A percentile compares a stretch with the other conserved stretches of the same genome.
Conservation (phyloP, 2,113 vertebrate species). For the Panurus biarmicus region DNA sequence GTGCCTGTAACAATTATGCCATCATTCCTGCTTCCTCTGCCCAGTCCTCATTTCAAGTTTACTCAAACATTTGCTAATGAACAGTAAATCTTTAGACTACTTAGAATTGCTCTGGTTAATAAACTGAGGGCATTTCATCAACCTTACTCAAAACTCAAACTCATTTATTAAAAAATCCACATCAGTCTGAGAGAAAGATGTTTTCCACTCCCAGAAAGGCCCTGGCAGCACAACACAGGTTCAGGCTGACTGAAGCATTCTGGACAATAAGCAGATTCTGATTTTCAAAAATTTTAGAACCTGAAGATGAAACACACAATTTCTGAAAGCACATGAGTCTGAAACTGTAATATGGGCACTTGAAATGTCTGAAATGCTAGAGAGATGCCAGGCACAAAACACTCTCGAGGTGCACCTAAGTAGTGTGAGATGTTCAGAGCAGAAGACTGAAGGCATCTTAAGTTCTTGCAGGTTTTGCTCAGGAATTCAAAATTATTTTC, state of each 20-base stretch:
- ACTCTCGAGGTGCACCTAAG: not conserved
- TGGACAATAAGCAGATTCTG: not conserved
- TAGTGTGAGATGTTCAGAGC: not conserved
- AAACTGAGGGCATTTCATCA: not conserved
- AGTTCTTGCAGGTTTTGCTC: not conserved
- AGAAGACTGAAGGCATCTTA: not conserved
- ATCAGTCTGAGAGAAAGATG: not conserved
- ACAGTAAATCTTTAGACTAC: conserved; percentile 22
- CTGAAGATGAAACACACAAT: not conserved
- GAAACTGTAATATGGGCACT: too few relatives aligned
- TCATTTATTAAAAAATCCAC: not conserved
- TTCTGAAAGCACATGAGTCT: not conserved
- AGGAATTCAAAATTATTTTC: not conserved
- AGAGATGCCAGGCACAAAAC: not conserved
- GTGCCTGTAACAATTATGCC: not conserved
- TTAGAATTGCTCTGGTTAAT: not conserved
- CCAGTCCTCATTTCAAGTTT: not conserved
- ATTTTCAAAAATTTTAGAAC: not conserved
- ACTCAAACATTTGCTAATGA: not conserved
- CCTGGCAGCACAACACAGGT: not conserved
- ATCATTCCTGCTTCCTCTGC: not conserved
- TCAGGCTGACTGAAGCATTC: not conserved
- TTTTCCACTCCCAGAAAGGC: not conserved
- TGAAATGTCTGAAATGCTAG: not conserved
- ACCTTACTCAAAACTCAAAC: not conserved